Conservation (phyloP, 2,113 vertebrate species). For the Coryphaenoides rupestris region DNA sequence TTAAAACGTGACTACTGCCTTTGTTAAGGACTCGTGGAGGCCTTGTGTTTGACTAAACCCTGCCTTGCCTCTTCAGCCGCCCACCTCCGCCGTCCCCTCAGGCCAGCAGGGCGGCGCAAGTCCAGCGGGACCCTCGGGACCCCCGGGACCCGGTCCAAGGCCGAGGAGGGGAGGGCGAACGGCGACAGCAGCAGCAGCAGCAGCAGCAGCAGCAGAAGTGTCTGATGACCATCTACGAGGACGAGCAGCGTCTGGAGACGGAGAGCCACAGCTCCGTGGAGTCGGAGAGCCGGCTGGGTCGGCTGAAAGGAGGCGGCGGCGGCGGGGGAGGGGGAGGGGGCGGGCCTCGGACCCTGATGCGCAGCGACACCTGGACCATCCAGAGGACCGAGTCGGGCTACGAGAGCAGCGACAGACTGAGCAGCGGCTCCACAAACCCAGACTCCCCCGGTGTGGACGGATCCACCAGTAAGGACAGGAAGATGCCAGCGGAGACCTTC, state of each 20-base stretch:
- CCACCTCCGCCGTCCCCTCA: too few relatives aligned
- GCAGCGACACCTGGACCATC: conserved; percentile 83
- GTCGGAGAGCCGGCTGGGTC: conserved; percentile 74
- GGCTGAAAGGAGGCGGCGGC: conserved; percentile 44
- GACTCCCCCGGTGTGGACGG: conserved; percentile 84
- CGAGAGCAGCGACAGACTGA: conserved; percentile 90
- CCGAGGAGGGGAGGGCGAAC: conserved; percentile 51
- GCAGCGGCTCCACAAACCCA: conserved; percentile 85
- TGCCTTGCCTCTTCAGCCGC: too few relatives aligned
- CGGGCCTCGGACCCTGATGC: conserved; percentile 72
- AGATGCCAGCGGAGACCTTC: conserved; percentile 60
- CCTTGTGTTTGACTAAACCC: too few relatives aligned
- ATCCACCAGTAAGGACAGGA: conserved; percentile 64
- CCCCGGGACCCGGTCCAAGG: conserved; percentile 58
- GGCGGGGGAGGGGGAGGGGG: conserved; percentile 65
- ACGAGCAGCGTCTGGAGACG: conserved; percentile 84
- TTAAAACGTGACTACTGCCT: too few relatives aligned
- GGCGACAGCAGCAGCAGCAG: conserved; percentile 52
- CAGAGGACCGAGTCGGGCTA: conserved; percentile 94
- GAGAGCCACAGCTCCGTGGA: conserved; percentile 87
- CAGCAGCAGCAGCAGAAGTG: conserved; percentile 80
- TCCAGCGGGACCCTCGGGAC: too few relatives aligned
- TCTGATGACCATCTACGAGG: conserved; percentile 95
- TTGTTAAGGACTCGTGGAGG: too few relatives aligned
- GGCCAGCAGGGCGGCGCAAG: too few relatives aligned